These are phyloP conservation scores for Aphyosemion australe DNA, from an alignment of 2,113 vertebrate genomes.

Conservation along the genomic window DNA sequence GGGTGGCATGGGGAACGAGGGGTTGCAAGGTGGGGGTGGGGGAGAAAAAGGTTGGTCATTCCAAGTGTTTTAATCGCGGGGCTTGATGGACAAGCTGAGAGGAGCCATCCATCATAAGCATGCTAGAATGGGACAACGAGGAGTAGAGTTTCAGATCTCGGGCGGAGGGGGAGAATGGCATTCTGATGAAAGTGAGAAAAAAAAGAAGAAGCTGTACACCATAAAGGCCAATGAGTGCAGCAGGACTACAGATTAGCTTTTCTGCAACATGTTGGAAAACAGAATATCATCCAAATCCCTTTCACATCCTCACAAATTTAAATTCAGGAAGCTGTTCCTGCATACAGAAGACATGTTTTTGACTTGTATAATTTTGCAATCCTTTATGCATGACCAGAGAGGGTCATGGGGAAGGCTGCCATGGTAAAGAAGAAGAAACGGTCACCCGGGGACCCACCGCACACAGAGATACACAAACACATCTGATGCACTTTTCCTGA, in stretches of 20 bases:
- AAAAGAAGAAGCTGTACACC: constrained; percentile 84
- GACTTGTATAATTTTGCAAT: constrained; percentile 14
- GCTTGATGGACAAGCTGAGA: constrained; percentile 91
- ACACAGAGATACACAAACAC: constrained; percentile 14
- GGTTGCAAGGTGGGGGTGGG: constrained; percentile 23
- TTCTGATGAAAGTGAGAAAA: constrained; percentile 90
- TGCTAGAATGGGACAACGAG: constrained; percentile 78
- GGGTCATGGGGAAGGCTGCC: constrained; percentile 47
- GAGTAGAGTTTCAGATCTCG: constrained; percentile 85
- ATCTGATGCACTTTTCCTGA: constrained; percentile 63
- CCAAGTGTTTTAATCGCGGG: constrained; percentile 86
- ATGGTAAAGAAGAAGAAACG: constrained; percentile 23
- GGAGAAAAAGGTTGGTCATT: constrained; percentile 80
- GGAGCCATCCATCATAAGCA: constrained; percentile 91
- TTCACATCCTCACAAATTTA: constrained; percentile 4
- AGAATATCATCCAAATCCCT: constrained; percentile 36
- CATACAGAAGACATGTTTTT: not conserved
- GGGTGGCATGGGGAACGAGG: constrained; percentile 61
- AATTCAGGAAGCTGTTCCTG: not conserved
- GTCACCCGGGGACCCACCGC: constrained; percentile 20
- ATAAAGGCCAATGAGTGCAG: constrained; percentile 85
- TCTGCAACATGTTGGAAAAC: constrained; percentile 55
- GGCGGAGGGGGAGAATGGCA: constrained; percentile 85
- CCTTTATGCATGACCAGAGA: not conserved
- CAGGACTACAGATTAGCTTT: constrained; percentile 79